phyloP scores from a whole-genome alignment of 1,140 invertebrate genomes.

The Andricus grossulariae region DNA sequence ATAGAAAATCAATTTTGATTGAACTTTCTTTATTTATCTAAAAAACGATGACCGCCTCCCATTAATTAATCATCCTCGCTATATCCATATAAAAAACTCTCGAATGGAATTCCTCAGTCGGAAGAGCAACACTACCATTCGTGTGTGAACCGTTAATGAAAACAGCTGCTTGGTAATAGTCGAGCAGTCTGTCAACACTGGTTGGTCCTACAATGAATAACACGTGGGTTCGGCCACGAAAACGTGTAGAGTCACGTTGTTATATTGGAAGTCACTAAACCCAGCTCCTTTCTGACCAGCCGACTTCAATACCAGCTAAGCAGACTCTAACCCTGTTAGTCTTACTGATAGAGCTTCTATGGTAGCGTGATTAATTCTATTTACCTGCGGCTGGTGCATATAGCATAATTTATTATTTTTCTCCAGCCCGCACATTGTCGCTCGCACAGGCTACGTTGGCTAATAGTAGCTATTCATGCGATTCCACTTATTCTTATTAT shows the following conservation, averaged over 20 bases:
- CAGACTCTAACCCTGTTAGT: constrained; percentile 4
- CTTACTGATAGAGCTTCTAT: constrained; percentile 8
- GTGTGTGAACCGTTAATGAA: constrained; percentile 17
- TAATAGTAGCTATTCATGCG: constrained; percentile 28
- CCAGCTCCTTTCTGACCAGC: constrained; percentile 6
- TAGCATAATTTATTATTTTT: constrained; percentile 31
- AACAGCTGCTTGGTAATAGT: constrained; percentile 20
- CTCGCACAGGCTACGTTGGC: neutral
- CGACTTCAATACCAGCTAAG: neutral
- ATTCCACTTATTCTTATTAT: constrained; percentile 25
- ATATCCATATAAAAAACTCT: neutral
- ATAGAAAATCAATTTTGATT: too few relatives aligned
- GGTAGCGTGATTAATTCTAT: constrained; percentile 30
- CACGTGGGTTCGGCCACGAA: constrained; percentile 26
- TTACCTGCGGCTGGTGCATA: constrained; percentile 14
- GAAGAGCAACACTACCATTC: neutral
- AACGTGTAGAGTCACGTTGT: constrained; percentile 25
- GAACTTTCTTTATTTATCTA: too few relatives aligned
- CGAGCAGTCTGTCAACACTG: constrained; percentile 20
- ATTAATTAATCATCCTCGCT: too few relatives aligned
- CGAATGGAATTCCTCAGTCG: neutral
- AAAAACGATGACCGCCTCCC: too few relatives aligned
- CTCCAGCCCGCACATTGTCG: neutral
- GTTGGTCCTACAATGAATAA: constrained; percentile 17
- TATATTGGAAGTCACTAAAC: constrained; percentile 22